Percentiles rank a stretch among this genome's conserved stretches.
Evolutionary conservation across 2,797 vertebrate genomes (phyloP).

Genomic region (Acestrorhynchus altus): DNA sequence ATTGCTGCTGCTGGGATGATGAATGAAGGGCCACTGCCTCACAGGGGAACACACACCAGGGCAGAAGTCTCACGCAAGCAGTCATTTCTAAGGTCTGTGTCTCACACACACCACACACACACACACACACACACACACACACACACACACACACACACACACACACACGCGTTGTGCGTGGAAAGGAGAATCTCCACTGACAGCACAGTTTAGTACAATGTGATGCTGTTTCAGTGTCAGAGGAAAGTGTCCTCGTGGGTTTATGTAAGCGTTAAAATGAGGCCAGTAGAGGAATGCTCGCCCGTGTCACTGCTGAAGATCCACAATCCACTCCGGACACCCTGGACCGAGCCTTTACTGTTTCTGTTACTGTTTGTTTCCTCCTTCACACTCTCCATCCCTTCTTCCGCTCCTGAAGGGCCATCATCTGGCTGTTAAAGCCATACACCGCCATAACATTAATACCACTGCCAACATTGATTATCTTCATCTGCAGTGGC

Average conservation of each 20-base stretch:
- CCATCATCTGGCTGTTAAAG: not conserved
- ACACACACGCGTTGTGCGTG: conserved; percentile 1
- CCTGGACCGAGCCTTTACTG: not conserved
- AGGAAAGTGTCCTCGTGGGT: not conserved
- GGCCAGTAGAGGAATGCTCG: not conserved
- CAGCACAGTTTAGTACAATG: conserved; percentile 1
- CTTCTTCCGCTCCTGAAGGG: not conserved
- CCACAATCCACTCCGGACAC: not conserved
- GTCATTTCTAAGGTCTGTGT: not conserved
- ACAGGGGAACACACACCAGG: not conserved
- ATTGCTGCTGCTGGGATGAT: conserved; percentile 24
- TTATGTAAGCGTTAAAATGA: conserved; percentile 34
- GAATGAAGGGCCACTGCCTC: conserved; percentile 1
- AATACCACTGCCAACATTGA: too few relatives aligned
- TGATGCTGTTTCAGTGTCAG: not conserved
- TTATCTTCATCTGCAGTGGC: too few relatives aligned
- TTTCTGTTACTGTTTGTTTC: not conserved
- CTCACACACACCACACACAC: conserved; percentile 6
- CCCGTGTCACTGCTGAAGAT: not conserved
- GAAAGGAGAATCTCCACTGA: not conserved
- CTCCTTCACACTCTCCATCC: not conserved
- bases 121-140: conserved; percentile 4
- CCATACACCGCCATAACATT: too few relatives aligned
- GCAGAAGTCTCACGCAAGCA: not conserved
- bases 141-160: conserved; percentile 15